Evolutionary conservation across 1,140 invertebrate genomes (phyloP).

Genomic region (Drosophila sucinea): DNA sequence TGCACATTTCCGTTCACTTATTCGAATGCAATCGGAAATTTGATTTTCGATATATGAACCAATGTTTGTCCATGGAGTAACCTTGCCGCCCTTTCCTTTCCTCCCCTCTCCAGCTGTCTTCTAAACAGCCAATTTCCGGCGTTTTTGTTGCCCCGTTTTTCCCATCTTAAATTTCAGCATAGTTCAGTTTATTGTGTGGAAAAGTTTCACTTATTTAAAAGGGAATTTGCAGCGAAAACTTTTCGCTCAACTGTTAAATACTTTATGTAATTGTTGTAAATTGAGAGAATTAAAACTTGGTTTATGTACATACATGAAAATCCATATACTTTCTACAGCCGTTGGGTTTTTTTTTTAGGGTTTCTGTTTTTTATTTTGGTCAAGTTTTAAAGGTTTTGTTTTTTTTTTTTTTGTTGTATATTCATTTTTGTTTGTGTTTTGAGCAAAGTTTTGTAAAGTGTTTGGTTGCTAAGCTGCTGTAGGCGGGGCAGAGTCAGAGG

Average conservation of each 20-base stretch:
- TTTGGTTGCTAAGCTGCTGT: constrained; percentile 8
- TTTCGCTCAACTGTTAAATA: neutral
- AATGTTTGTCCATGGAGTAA: constrained; percentile 15
- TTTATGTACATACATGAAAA: neutral
- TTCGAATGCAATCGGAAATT: constrained; percentile 60
- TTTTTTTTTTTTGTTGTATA: neutral
- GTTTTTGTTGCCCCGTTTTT: constrained; percentile 43
- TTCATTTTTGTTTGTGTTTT: neutral
- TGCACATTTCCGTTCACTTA: constrained; percentile 51
- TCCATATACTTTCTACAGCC: no score
- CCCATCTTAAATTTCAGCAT: neutral
- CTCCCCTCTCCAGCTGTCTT: neutral
- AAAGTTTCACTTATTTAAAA: neutral
- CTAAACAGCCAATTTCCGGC: constrained; percentile 71
- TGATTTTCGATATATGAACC: constrained; percentile 48
- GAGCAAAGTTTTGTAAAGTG: neutral
- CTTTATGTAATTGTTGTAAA: neutral
- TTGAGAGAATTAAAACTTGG: neutral
- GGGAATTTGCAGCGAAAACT: neutral
- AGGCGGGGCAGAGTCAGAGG: neutral
- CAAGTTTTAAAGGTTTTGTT: constrained; percentile 4
- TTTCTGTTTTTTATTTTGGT: constrained; percentile 12
- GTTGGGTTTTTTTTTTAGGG: neutral
- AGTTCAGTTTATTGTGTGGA: neutral
- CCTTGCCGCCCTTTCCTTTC: neutral